A percentile compares a stretch with the other conserved stretches of the same genome.
These are phyloP conservation scores for Pseudanteris insignis DNA, from an alignment of 2,888 invertebrate genomes.

Conservation along the genomic window DNA sequence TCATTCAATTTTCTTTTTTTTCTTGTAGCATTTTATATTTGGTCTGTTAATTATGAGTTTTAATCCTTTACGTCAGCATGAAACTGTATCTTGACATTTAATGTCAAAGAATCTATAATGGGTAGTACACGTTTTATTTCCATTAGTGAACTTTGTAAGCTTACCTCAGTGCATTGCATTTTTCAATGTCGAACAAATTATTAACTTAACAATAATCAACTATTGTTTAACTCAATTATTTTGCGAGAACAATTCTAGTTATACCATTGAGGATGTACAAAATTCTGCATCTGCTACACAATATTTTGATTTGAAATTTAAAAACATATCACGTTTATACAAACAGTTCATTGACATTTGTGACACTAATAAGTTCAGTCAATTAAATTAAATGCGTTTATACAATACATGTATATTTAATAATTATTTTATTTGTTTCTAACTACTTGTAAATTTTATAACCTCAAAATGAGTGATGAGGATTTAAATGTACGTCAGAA, in stretches of 20 bases:
- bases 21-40: too few relatives aligned
- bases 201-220: neutral
- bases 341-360: slow-evolving; percentile 30
- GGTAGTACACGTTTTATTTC: neutral
- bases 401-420: neutral
- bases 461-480: slow-evolving; percentile 9
- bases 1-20: too few relatives aligned
- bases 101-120: neutral
- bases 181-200: too few relatives aligned
- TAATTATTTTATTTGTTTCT: slow-evolving; percentile 2
- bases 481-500: neutral
- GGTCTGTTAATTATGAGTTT: neutral
- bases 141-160: neutral
- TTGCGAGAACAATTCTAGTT: slow-evolving; percentile 8
- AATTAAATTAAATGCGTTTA: neutral
- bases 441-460: slow-evolving; percentile 3
- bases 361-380: slow-evolving; percentile 6
- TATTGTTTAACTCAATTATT: neutral
- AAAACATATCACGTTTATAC: slow-evolving; percentile 23
- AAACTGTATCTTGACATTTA: neutral
- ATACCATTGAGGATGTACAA: neutral
- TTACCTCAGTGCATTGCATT: too few relatives aligned
- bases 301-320: slow-evolving; percentile 31
- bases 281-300: slow-evolving; percentile 10
- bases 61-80: neutral